Evolutionary conservation across 2,888 invertebrate genomes (phyloP).

Genomic region (Ceratothoa steindachneri): DNA sequence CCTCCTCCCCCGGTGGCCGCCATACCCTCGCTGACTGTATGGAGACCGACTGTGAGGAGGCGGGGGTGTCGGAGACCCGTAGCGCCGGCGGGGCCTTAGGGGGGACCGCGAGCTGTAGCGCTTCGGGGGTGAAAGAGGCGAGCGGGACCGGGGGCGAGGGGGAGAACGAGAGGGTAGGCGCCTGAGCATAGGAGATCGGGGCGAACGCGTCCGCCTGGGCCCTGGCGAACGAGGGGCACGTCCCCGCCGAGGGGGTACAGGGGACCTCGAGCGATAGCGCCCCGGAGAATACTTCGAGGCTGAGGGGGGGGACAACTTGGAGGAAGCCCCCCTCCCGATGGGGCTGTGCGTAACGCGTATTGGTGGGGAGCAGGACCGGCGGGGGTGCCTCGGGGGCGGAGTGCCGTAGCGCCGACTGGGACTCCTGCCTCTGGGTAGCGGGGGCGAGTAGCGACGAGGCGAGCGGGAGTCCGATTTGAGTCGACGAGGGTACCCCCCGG

Average conservation of each 20-base stretch:
- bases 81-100: background rate
- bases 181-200: background rate
- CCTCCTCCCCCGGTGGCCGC: background rate
- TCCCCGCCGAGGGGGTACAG: background rate
- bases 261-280: background rate
- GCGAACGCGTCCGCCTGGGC: background rate
- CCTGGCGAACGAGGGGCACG: constrained; percentile 14
- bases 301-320: background rate
- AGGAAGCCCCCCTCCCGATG: background rate
- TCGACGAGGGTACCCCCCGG: background rate
- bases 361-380: background rate
- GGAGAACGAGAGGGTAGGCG: background rate
- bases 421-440: background rate
- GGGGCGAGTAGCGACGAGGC: background rate
- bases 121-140: background rate
- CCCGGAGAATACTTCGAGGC: background rate
- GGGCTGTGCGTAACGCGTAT: background rate
- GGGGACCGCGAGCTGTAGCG: constrained; percentile 3
- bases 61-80: background rate
- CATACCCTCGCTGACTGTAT: background rate
- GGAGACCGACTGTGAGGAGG: background rate
- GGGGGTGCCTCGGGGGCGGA: background rate
- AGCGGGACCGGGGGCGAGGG: background rate
- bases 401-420: background rate
- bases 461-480: background rate